Conservation (phyloP, 2,888 invertebrate species). For the Aromia moschata region DNA sequence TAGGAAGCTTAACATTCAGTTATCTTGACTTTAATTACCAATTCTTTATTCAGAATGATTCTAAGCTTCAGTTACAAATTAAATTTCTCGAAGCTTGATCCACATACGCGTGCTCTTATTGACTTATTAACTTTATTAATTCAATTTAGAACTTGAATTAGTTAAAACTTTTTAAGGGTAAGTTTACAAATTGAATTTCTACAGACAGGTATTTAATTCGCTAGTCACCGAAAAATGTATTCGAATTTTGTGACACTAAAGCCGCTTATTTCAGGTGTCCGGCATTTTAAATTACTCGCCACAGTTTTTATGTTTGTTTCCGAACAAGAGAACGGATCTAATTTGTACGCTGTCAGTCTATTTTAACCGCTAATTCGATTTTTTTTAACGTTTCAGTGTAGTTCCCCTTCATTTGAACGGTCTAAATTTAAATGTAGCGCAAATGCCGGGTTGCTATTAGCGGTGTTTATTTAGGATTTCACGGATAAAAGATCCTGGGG, state of each 20-base stretch:
- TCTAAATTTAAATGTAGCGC: not conserved
- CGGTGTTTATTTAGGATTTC: not conserved
- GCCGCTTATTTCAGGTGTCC: not conserved
- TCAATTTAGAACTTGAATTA: no score
- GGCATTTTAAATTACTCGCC: not conserved
- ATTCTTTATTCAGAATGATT: no score
- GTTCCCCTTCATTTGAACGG: not conserved
- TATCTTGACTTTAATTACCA: no score
- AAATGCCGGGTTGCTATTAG: not conserved
- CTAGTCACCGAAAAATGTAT: not conserved
- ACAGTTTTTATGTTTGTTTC: not conserved
- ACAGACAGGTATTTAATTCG: no score
- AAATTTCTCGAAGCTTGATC: no score
- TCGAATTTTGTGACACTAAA: not conserved
- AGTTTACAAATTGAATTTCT: no score
- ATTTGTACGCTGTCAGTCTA: not conserved
- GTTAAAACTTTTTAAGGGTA: no score
- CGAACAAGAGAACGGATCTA: not conserved
- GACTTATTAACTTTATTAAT: no score
- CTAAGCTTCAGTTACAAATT: no score
- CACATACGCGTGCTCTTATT: no score
- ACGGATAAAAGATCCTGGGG: no score
- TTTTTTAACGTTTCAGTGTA: not conserved
- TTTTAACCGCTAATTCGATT: not conserved
- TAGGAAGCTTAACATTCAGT: no score